Percentiles rank a stretch among this genome's conserved stretches.
Conservation (phyloP, 2,888 invertebrate species). For the Eurytoma californica region DNA sequence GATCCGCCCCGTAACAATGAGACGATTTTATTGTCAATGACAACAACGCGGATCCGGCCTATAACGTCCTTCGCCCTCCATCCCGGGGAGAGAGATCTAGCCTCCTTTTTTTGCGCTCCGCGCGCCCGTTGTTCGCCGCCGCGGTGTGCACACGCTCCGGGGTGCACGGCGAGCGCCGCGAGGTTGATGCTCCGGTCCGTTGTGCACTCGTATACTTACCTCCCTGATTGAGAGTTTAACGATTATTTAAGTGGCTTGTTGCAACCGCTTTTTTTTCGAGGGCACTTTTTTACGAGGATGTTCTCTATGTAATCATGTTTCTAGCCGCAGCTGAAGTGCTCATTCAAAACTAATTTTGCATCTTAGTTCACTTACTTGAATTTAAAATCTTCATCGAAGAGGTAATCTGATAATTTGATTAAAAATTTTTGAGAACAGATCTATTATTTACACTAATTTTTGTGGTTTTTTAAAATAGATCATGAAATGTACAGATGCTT, state of each 20-base stretch:
- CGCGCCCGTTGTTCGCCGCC: slow-evolving; percentile 6
- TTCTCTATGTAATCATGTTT: too few relatives aligned
- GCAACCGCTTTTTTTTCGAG: not conserved
- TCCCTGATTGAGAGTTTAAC: slow-evolving; percentile 15
- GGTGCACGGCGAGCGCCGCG: not conserved
- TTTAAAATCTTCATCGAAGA: too few relatives aligned
- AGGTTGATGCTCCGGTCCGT: not conserved
- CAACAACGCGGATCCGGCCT: slow-evolving; percentile 59
- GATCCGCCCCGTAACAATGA: slow-evolving; percentile 65
- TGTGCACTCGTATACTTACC: slow-evolving; percentile 8
- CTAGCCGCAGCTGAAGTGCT: too few relatives aligned
- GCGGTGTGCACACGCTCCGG: not conserved
- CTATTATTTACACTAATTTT: too few relatives aligned
- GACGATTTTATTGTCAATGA: slow-evolving; percentile 64
- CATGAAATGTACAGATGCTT: too few relatives aligned
- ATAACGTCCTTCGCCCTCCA: slow-evolving; percentile 17
- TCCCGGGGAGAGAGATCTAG: not conserved
- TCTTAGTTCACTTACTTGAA: not conserved
- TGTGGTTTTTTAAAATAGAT: too few relatives aligned
- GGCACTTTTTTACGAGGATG: too few relatives aligned
- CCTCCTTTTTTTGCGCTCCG: not conserved
- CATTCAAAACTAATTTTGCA: not conserved
- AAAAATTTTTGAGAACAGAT: too few relatives aligned
- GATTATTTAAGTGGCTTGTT: slow-evolving; percentile 12
- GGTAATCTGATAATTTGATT: too few relatives aligned